A percentile compares a stretch with the other conserved stretches of the same genome.
These are phyloP conservation scores for Bombus balteatus DNA, from an alignment of 1,140 invertebrate genomes.

Conservation along the genomic window DNA sequence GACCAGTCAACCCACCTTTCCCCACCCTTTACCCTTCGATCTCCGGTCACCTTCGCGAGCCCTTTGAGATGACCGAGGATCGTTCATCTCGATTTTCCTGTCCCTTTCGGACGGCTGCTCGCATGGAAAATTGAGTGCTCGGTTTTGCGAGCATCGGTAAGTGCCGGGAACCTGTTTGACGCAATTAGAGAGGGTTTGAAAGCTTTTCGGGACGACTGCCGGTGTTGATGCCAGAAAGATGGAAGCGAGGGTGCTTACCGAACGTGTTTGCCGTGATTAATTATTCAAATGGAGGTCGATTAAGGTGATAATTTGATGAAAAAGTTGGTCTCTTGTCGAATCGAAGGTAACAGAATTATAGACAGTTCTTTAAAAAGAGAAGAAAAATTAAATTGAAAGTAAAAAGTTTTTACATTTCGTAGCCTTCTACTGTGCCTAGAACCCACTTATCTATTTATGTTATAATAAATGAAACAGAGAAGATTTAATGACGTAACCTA, in stretches of 20 bases:
- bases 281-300: not conserved
- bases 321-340: not conserved
- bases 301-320: not conserved
- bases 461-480: too few species aligned
- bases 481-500: too few species aligned
- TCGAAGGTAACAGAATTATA: not conserved
- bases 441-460: too few species aligned
- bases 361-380: too few species aligned
- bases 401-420: too few species aligned
- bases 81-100: conserved; percentile 5
- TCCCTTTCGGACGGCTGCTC: not conserved
- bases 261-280: not conserved
- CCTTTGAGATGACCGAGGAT: not conserved
- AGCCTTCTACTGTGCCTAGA: too few species aligned
- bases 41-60: conserved; percentile 14
- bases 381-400: too few species aligned
- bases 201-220: not conserved
- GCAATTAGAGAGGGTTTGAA: conserved; percentile 7
- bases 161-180: not conserved
- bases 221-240: not conserved
- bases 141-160: not conserved
- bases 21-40: not conserved
- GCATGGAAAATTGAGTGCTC: conserved; percentile 10
- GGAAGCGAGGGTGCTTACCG: not conserved
- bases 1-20: not conserved